These are phyloP conservation scores for Antheraea assamensis DNA, from an alignment of 2,888 invertebrate species.

Conservation along the genomic window DNA sequence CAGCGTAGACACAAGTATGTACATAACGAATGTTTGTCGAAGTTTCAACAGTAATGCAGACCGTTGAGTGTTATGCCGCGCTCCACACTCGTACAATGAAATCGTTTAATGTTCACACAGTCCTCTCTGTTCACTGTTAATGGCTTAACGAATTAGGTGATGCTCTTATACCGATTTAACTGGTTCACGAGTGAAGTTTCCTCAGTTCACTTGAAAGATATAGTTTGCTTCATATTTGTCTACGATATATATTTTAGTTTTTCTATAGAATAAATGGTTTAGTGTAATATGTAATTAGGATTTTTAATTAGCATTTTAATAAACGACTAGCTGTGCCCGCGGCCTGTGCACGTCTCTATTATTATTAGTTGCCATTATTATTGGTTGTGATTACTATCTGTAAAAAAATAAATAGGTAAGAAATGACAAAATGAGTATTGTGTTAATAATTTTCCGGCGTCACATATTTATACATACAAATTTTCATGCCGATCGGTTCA, in stretches of 20 bases:
- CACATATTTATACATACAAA: too few relatives aligned
- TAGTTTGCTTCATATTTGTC: neutral
- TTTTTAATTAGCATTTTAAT: too few relatives aligned
- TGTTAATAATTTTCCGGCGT: too few relatives aligned
- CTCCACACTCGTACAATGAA: slow-evolving; percentile 18
- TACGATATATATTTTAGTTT: neutral
- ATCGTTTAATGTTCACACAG: slow-evolving; percentile 22
- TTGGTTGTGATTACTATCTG: too few relatives aligned
- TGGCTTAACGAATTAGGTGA: slow-evolving; percentile 24
- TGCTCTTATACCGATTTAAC: slow-evolving; percentile 17
- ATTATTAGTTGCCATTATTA: too few relatives aligned
- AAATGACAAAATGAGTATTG: too few relatives aligned
- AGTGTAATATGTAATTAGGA: too few relatives aligned
- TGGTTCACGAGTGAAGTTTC: slow-evolving; percentile 14
- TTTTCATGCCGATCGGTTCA: too few relatives aligned
- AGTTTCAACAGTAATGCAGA: slow-evolving; percentile 21
- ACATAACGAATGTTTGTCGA: slow-evolving; percentile 20
- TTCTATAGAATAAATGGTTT: neutral
- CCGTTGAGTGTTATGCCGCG: slow-evolving; percentile 11
- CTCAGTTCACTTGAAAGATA: slow-evolving; percentile 4
- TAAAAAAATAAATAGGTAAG: too few relatives aligned
- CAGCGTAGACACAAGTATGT: slow-evolving; percentile 18
- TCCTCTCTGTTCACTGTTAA: slow-evolving; percentile 22
- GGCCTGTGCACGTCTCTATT: too few relatives aligned
- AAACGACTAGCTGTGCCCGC: too few relatives aligned